Percentiles rank a stretch among this genome's conserved stretches.
phyloP scores from a whole-genome alignment of 2,797 vertebrate genomes.

The Alosa sapidissima region DNA sequence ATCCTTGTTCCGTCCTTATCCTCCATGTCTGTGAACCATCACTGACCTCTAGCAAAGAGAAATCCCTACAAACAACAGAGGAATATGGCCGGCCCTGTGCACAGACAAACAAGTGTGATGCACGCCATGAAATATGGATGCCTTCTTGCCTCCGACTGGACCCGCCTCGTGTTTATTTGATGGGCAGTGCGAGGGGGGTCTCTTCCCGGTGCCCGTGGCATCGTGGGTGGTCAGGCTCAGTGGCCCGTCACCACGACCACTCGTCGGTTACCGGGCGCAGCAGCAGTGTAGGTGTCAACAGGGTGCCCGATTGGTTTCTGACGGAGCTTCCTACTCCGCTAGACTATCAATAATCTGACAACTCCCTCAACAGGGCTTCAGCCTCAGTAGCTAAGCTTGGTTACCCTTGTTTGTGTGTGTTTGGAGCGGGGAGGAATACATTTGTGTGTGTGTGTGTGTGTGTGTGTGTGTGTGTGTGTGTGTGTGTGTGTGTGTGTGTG shows the following conservation, averaged over 20 bases:
- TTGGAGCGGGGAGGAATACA: not conserved
- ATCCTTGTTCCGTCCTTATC: no score
- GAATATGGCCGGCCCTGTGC: not conserved
- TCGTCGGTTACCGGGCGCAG: not conserved
- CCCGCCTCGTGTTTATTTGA: not conserved
- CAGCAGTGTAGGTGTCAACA: not conserved
- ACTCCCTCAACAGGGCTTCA: not conserved
- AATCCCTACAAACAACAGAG: not conserved
- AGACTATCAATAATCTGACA: slow-evolving; percentile 6
- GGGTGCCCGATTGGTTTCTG: not conserved
- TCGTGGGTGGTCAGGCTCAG: not conserved
- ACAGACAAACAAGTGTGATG: not conserved
- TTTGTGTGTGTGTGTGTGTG: not conserved
- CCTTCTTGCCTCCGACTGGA: not conserved
- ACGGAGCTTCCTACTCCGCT: not conserved
- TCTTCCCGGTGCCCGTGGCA: not conserved
- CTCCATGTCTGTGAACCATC: no score
- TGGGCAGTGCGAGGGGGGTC: not conserved
- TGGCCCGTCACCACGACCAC: not conserved
- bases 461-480: no score
- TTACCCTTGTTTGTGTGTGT: not conserved
- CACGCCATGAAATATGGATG: not conserved
- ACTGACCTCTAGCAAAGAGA: not conserved
- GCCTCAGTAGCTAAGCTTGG: not conserved
- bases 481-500: not conserved